Evolutionary conservation across 2,888 invertebrate genomes (phyloP).

Genomic region (Hirtodrosophila duncani): DNA sequence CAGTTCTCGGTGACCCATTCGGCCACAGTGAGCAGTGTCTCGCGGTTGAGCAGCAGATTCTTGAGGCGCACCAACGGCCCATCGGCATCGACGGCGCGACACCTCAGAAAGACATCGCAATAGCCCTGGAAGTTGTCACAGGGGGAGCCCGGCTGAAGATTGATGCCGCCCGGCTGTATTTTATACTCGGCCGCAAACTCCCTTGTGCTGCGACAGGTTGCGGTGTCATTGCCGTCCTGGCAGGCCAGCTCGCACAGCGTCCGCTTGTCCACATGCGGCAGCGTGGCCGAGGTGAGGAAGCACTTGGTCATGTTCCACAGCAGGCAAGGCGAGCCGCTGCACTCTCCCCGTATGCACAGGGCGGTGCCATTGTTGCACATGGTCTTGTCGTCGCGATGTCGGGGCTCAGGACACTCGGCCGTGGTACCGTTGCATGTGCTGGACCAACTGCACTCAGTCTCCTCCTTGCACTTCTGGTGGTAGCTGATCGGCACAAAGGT

Average conservation of each 20-base stretch:
- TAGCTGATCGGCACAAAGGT: constrained; percentile 84
- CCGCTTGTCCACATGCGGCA: constrained; percentile 87
- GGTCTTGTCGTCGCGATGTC: constrained; percentile 91
- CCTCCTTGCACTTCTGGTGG: constrained; percentile 87
- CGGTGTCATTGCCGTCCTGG: constrained; percentile 87
- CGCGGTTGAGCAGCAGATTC: constrained; percentile 94
- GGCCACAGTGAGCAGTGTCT: constrained; percentile 91
- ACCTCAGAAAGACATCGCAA: constrained; percentile 99
- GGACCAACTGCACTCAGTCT: constrained; percentile 93
- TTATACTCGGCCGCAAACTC: constrained; percentile 88
- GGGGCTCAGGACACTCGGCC: constrained; percentile 92
- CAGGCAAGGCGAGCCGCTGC: constrained; percentile 96
- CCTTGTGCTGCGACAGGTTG: constrained; percentile 90
- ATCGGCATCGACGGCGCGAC: constrained; percentile 98
- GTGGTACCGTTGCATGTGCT: constrained; percentile 91
- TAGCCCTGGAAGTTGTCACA: constrained; percentile 99
- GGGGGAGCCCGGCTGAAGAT: constrained; percentile 95
- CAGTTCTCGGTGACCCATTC: constrained; percentile 97
- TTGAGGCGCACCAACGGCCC: constrained; percentile 97
- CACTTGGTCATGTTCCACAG: constrained; percentile 97
- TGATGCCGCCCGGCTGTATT: constrained; percentile 89
- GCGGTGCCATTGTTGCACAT: constrained; percentile 96
- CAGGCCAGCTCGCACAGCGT: constrained; percentile 98
- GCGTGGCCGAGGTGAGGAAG: constrained; percentile 90
- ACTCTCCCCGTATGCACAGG: constrained; percentile 93